Evolutionary conservation across 2,888 invertebrate genomes (phyloP).

Genomic region (Silvanus unidentatus): DNA sequence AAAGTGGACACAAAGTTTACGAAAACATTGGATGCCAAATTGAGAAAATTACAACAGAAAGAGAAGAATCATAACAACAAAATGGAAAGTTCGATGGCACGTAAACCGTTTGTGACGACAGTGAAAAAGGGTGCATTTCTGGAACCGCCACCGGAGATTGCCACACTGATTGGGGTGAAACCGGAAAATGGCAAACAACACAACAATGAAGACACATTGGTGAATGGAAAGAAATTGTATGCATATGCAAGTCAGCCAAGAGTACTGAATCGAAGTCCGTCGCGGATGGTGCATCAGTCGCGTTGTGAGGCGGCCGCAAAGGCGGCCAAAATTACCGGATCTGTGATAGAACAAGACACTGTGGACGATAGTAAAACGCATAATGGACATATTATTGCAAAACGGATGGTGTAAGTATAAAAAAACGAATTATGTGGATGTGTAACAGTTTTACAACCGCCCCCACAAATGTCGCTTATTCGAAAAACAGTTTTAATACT

Average conservation of each 20-base stretch:
- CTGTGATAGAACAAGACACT: conserved; percentile 30
- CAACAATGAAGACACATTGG: conserved; percentile 19
- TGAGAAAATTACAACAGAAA: conserved; percentile 62
- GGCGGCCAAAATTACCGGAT: conserved; percentile 35
- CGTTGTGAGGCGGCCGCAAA: conserved; percentile 41
- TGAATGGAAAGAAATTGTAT: conserved; percentile 45
- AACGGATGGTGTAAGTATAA: not conserved
- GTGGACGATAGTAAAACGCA: conserved; percentile 6
- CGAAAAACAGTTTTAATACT: too few relatives aligned
- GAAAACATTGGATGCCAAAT: conserved; percentile 65
- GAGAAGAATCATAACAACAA: conserved; percentile 40
- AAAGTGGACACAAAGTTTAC: conserved; percentile 55
- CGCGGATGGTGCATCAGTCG: conserved; percentile 36
- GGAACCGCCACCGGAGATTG: conserved; percentile 69
- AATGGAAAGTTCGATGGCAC: conserved; percentile 24
- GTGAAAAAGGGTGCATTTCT: conserved; percentile 74
- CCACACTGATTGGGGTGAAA: conserved; percentile 56
- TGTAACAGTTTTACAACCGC: too few relatives aligned
- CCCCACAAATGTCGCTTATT: too few relatives aligned
- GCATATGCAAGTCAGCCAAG: conserved; percentile 62
- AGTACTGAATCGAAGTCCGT: conserved; percentile 43
- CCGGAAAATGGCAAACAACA: conserved; percentile 23
- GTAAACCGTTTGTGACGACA: conserved; percentile 69
- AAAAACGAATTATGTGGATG: too few relatives aligned
- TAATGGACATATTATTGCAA: not conserved